phyloP scores from a whole-genome alignment of 2,113 vertebrate species.

The Pygoscelis adeliae region DNA sequence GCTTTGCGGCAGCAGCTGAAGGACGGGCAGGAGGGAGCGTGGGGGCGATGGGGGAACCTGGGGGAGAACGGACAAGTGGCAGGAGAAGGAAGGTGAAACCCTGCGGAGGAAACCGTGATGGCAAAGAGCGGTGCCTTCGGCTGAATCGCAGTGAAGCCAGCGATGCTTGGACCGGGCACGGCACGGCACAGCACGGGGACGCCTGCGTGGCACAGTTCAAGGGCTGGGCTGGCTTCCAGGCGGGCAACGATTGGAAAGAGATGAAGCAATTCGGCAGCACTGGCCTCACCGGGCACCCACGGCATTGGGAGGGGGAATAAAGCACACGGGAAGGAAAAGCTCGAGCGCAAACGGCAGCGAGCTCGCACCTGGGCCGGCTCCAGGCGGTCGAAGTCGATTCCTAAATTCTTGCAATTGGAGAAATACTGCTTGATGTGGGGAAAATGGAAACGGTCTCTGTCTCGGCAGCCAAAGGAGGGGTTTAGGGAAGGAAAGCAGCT shows the following conservation, averaged over 20 bases:
- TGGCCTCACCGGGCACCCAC: rapidly evolving
- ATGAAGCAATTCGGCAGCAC: not conserved
- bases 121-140: not conserved
- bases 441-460: not conserved
- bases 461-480: not conserved
- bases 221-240: not conserved
- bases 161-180: rapidly evolving
- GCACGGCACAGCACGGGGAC: rapidly evolving
- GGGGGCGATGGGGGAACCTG: not conserved
- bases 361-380: rapidly evolving
- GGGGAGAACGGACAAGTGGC: not conserved
- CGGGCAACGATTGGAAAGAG: not conserved
- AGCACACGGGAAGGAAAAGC: not conserved
- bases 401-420: not conserved
- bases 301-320: not conserved
- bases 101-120: not conserved
- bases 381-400: rapidly evolving
- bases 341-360: rapidly evolving
- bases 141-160: not conserved
- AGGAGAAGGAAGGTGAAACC: not conserved
- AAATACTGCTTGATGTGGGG: not conserved
- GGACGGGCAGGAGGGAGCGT: not conserved
- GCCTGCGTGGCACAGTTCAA: not conserved
- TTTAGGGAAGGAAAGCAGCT: not conserved
- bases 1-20: not conserved